Evolutionary conservation across 2,113 vertebrate genomes (phyloP), one percentile per base, ranked within the genome.

Genomic region (Himantopus leucocephalus): DNA sequence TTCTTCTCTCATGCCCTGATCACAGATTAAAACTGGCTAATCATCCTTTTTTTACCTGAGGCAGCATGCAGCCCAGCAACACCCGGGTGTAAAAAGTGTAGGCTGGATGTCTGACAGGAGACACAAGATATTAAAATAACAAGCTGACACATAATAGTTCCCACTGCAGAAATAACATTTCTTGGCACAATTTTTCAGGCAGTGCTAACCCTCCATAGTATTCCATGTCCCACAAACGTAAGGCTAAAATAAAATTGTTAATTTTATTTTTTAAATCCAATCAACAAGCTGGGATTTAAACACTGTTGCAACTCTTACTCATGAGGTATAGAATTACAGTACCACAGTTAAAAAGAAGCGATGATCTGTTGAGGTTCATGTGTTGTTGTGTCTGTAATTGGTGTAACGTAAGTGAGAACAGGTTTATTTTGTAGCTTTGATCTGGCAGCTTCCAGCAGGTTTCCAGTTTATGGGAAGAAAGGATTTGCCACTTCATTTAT

Each of bases 391-490:
- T 35, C 48, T 86, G 27, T 72, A 96, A 93, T 34, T 84, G 76
- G 30, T 83, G 67, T 81, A 94, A 80, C 3, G 0, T n/a, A 85
- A 94, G 39, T 58, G 68, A 83, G 74, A 95, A 86, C 39, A 90
- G 90, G 37, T 84, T 92, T 90, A 67, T 92, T 94, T 91, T 13
- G 1, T 35, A 92, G 68, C 85, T 95, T 96, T 96, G 90, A 96
- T 97, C 82, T 94, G 30, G 9, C 55, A 55, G 60, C 71, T 95
- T 96, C 88, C 79, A 92, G 74, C 84, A 80, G 63, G 23, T 93
- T 93, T 94, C 43, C 81, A 78, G 48, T 68, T 92, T 85, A 79
- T 41, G 67, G 67, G n/a, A 92, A 94, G 48, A 96, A 96, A 95
- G 50, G 63, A 92, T 93, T 85, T 91, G 66, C 39, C 82, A 92